Conservation (phyloP, 92 coral and sea anemone genomes). For the Porites cylindrica region DNA sequence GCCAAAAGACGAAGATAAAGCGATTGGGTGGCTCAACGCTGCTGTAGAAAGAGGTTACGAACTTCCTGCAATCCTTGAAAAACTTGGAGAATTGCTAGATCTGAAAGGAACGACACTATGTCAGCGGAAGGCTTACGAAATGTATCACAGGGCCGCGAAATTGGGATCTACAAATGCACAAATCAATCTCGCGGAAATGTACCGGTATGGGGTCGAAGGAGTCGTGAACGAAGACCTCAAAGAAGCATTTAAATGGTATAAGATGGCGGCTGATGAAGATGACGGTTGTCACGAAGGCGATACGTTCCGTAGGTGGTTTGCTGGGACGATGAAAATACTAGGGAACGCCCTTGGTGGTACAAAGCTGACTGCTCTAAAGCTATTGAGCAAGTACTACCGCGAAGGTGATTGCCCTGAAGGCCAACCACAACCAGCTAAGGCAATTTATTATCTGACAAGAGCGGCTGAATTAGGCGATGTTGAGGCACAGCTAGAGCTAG, state of each 20-base stretch:
- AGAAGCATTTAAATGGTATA: constrained; percentile 84
- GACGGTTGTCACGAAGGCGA: background rate
- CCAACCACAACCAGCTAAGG: constrained; percentile 71
- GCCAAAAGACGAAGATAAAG: constrained; percentile 62
- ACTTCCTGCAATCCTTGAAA: background rate
- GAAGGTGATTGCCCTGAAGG: constrained; percentile 77
- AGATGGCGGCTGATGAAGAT: constrained; percentile 78
- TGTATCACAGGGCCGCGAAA: constrained; percentile 68
- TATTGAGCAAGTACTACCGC: constrained; percentile 51
- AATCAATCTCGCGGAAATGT: constrained; percentile 70
- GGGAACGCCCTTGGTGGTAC: background rate
- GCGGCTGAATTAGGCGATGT: constrained; percentile 68
- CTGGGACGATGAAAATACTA: constrained; percentile 31
- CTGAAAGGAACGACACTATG: constrained; percentile 38
- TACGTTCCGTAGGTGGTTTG: background rate
- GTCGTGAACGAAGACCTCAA: constrained; percentile 74
- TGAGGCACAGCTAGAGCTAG: constrained; percentile 58
- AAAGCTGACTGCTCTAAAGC: constrained; percentile 28
- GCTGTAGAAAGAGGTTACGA: constrained; percentile 40
- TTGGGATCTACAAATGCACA: constrained; percentile 52
- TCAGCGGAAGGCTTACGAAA: constrained; percentile 69
- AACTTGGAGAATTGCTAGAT: constrained; percentile 62
- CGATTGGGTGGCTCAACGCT: constrained; percentile 71
- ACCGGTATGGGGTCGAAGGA: constrained; percentile 71
- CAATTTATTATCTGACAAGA: constrained; percentile 61